These are phyloP conservation scores for Thera britannica DNA, from an alignment of 2,888 invertebrate species.

Conservation along the genomic window DNA sequence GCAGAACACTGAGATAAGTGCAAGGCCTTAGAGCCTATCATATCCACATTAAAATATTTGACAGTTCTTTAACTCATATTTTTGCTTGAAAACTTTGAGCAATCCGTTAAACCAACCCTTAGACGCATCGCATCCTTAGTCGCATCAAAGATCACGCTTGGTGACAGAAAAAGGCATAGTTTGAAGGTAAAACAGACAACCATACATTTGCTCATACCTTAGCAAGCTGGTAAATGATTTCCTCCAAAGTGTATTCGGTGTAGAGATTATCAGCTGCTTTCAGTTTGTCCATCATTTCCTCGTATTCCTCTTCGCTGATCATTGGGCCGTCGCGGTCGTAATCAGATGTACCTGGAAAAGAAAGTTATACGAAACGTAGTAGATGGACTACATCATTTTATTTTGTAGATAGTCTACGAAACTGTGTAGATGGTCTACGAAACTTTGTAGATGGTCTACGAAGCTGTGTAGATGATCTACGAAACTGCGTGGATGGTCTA, in stretches of 20 bases:
- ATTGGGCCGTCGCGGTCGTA: conserved; percentile 74
- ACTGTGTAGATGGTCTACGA: not conserved
- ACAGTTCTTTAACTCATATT: no score
- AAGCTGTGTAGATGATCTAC: not conserved
- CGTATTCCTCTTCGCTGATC: conserved; percentile 85
- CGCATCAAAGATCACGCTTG: no score
- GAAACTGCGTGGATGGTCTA: not conserved
- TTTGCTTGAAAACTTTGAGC: no score
- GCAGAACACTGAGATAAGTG: no score
- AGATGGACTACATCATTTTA: conserved; percentile 5
- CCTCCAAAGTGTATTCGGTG: conserved; percentile 90
- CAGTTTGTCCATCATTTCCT: conserved; percentile 88
- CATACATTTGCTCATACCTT: conserved; percentile 76
- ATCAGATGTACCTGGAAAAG: conserved; percentile 69
- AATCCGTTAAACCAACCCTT: no score
- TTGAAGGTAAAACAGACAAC: not conserved
- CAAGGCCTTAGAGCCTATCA: no score
- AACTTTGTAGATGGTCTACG: conserved; percentile 3
- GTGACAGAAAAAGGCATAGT: no score
- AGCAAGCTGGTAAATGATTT: conserved; percentile 92
- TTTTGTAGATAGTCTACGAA: not conserved
- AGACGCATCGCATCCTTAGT: no score
- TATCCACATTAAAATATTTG: no score
- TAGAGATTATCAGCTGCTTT: conserved; percentile 89
- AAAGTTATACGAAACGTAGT: not conserved